Evolutionary conservation across 2,113 vertebrate genomes (phyloP).

Genomic region (Turdus rufiventris): DNA sequence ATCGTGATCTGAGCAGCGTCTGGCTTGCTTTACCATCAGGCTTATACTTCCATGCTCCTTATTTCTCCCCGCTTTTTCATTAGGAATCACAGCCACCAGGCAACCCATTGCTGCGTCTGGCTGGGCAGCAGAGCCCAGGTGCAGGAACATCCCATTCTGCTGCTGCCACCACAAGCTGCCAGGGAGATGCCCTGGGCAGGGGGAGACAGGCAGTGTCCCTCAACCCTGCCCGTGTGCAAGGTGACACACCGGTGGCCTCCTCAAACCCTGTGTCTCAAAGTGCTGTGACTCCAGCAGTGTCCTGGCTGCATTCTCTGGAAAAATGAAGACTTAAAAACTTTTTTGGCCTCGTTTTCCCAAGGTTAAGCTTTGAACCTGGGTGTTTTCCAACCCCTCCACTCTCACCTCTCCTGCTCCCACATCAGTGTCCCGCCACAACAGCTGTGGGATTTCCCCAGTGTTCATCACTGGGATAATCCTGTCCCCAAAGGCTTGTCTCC

Average conservation of each 20-base stretch:
- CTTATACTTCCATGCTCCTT: background rate
- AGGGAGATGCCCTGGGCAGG: fast-evolving
- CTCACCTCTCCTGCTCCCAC: background rate
- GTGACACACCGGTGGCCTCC: background rate
- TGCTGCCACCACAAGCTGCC: background rate
- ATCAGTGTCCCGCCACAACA: background rate
- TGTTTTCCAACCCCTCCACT: background rate
- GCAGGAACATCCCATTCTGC: fast-evolving
- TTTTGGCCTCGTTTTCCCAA: fast-evolving
- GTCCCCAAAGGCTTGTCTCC: background rate
- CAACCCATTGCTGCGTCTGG: background rate
- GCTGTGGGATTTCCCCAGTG: background rate
- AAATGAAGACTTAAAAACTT: background rate
- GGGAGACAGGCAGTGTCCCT: background rate
- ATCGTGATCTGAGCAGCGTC: background rate
- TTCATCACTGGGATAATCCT: background rate
- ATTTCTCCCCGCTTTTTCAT: background rate
- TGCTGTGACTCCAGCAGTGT: background rate
- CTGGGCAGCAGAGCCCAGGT: background rate
- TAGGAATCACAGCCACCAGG: background rate
- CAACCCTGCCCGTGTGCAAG: background rate
- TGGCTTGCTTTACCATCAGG: background rate
- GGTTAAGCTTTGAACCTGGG: background rate
- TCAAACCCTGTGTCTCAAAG: background rate
- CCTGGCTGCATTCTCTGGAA: background rate